A percentile compares a stretch with the other conserved stretches of the same genome.
Evolutionary conservation across 2,888 invertebrate species (phyloP).

Genomic region (Nomada hirtipes): DNA sequence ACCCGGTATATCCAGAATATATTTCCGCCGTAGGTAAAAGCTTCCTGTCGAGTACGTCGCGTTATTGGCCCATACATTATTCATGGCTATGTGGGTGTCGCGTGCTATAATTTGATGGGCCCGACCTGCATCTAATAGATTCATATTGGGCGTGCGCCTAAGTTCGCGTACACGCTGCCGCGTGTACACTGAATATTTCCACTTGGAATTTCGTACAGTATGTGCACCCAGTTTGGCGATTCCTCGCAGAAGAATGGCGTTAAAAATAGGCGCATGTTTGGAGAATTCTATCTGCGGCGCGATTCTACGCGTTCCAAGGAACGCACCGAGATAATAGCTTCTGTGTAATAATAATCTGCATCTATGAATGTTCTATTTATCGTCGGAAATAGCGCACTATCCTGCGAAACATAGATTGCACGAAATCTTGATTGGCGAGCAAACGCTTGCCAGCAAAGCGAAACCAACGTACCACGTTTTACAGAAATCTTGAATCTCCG

Average conservation of each 20-base stretch:
- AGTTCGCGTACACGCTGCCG: conserved; percentile 5
- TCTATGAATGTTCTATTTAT: not conserved
- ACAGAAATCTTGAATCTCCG: no score
- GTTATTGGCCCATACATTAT: conserved; percentile 58
- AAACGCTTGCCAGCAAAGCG: no score
- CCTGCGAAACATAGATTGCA: not conserved
- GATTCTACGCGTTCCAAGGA: no score
- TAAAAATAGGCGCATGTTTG: no score
- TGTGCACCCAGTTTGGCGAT: not conserved
- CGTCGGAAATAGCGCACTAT: not conserved
- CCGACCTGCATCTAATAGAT: conserved; percentile 43
- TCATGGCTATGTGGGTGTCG: conserved; percentile 49
- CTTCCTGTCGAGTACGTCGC: conserved; percentile 48
- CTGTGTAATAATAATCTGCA: not conserved
- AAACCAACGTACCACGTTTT: no score
- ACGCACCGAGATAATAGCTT: not conserved
- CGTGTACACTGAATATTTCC: conserved; percentile 18
- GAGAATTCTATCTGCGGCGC: no score
- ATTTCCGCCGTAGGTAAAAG: conserved; percentile 52
- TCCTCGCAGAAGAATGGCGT: no score
- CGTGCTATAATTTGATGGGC: conserved; percentile 59
- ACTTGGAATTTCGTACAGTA: not conserved
- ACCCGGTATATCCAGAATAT: conserved; percentile 23
- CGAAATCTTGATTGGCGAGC: no score
- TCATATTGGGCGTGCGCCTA: conserved; percentile 39